Base-by-base conservation (phyloP, 2,113 vertebrate species). In the Carassius gibelio region DNA sequence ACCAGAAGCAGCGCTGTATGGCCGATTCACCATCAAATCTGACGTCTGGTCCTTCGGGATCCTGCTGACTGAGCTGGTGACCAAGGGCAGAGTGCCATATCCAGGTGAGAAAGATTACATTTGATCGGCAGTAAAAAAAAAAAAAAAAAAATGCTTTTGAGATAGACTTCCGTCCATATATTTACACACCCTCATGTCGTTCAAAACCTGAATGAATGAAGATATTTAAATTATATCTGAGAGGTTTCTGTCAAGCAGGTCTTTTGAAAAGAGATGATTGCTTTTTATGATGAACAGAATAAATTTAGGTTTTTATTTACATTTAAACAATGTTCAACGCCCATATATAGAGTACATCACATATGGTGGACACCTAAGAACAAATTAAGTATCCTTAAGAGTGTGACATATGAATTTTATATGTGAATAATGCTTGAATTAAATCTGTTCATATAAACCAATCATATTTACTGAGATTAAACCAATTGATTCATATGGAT, bases 1-100 rank as follows among this genome's bases (percentile, higher is more conserved):
- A 84, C 97, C 98, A 1, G 98, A 99, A 89, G 98, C 98, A 30
- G 98, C 98, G 0, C 89, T 99, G n/a, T 99, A 98, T 59, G 98
- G 97, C 79, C 96, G 98, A 89, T 99, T 99, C 90, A 99, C 98
- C 48, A 99, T 99, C 93, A 99, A 99, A 93, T 99, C 98, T 0
- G 98, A 99, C 59, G 97, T 96, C 1, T 99, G 98, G 98, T 99
- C 98, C 3, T 99, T 99, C 91, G 98, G 98, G 86, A 99, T 99
- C 92, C 94, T 99, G 50, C 95, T 97, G 94, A 99, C 97, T 62
- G 98, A 99, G 83, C 93, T 99, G 87, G 98, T 99, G 89, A 99
- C 97, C 30, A 99, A 99, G 92, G 98, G 98, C 84, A 94, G 98
- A 96, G 98, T 99, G 36, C 98, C 98, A 48, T 99, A 99, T 84